Conservation (phyloP, 2,113 vertebrate genomes). For the Caloenas nicobarica region DNA sequence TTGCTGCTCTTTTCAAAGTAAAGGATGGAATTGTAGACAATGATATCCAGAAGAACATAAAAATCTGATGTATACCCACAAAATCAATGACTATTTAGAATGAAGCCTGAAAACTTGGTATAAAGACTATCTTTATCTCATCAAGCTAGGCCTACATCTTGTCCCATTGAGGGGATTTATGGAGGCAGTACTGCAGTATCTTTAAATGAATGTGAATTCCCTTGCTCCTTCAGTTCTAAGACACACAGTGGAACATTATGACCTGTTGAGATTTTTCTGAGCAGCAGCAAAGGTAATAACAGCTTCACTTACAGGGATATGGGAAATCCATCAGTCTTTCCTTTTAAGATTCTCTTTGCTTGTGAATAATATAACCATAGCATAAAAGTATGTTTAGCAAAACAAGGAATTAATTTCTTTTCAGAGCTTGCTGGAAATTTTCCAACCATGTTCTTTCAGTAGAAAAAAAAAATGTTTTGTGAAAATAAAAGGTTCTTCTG, state of each 20-base stretch:
- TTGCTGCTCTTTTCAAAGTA: constrained; percentile 10
- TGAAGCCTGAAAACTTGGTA: constrained; percentile 39
- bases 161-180: constrained; percentile 61
- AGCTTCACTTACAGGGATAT: constrained; percentile 6
- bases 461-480: neutral
- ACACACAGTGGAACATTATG: constrained; percentile 14
- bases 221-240: constrained; percentile 40
- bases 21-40: constrained; percentile 18
- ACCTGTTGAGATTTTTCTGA: constrained; percentile 52
- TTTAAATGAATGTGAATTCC: constrained; percentile 61
- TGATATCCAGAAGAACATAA: constrained; percentile 50
- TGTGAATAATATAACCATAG: neutral
- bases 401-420: constrained; percentile 32
- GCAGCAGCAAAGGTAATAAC: constrained; percentile 25
- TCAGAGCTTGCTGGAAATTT: neutral
- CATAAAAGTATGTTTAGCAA: constrained; percentile 3
- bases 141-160: constrained; percentile 27
- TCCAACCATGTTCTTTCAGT: neutral
- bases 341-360: neutral
- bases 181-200: constrained; percentile 28
- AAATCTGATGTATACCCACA: constrained; percentile 45
- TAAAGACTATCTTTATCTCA: constrained; percentile 54
- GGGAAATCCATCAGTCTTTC: neutral
- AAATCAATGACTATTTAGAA: constrained; percentile 62
- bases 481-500: neutral